These are phyloP conservation scores for Actenoides hombroni DNA, from an alignment of 2,113 vertebrate genomes.

Conservation along the genomic window DNA sequence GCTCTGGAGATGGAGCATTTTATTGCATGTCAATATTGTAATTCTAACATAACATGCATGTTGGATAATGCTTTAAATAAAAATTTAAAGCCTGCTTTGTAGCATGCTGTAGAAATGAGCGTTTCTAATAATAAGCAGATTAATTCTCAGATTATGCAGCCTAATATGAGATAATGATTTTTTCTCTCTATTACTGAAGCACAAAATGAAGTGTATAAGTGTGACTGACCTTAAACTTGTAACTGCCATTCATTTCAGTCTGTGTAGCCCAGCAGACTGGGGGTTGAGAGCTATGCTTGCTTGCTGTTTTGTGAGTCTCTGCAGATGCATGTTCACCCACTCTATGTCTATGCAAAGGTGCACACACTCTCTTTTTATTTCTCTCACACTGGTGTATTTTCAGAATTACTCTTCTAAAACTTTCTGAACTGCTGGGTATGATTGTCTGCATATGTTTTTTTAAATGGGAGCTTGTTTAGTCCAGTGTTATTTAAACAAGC, in stretches of 20 bases:
- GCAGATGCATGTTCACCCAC: slow-evolving; percentile 54
- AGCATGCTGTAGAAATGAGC: background rate
- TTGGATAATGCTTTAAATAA: background rate
- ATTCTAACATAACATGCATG: background rate
- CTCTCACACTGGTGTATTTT: slow-evolving; percentile 59
- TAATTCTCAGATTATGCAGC: background rate
- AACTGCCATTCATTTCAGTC: slow-evolving; percentile 55
- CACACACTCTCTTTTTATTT: slow-evolving; percentile 32
- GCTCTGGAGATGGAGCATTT: background rate
- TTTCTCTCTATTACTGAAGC: background rate
- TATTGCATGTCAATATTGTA: background rate
- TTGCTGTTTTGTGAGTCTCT: slow-evolving; percentile 61
- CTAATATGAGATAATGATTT: background rate
- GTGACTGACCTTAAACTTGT: background rate
- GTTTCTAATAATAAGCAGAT: background rate
- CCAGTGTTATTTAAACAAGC: slow-evolving; percentile 68
- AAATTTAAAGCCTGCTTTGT: background rate
- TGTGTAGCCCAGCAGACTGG: slow-evolving; percentile 42
- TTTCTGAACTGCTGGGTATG: slow-evolving; percentile 72
- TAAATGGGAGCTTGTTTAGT: slow-evolving; percentile 50
- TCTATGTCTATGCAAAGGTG: slow-evolving; percentile 21
- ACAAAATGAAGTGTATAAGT: background rate
- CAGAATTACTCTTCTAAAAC: slow-evolving; percentile 72
- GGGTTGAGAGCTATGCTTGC: slow-evolving; percentile 66
- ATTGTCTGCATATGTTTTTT: slow-evolving; percentile 55